These are phyloP conservation scores for Rhadina sibilatrix DNA, from an alignment of 2,113 vertebrate species.

Conservation along the genomic window DNA sequence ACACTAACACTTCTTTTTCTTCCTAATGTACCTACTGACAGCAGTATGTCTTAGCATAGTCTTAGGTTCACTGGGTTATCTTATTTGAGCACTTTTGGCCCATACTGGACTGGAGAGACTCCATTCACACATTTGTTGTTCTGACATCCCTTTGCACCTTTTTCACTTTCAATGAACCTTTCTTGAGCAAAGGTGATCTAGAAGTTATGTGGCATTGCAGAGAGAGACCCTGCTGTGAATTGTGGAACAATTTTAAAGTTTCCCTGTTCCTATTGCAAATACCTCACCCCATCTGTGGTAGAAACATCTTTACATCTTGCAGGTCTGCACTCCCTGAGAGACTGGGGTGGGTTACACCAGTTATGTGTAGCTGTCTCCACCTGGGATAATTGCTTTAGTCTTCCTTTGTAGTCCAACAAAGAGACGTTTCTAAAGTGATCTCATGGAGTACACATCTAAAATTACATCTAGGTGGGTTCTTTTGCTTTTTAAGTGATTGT, in stretches of 20 bases:
- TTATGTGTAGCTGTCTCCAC: background rate
- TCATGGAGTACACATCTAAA: background rate
- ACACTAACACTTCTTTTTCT: background rate
- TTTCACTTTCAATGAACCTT: background rate
- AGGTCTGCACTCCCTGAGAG: background rate
- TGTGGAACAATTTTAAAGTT: background rate
- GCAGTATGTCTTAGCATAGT: background rate
- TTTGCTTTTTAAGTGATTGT: background rate
- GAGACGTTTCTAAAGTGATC: background rate
- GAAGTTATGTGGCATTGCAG: background rate
- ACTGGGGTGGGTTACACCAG: background rate
- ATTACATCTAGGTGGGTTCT: background rate
- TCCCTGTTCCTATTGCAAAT: background rate
- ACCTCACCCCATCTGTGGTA: background rate
- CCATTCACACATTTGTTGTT: background rate
- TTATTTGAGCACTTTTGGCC: background rate
- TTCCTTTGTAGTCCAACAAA: background rate
- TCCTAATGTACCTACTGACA: background rate
- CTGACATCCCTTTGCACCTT: background rate
- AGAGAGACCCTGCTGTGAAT: background rate
- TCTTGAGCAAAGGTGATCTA: background rate
- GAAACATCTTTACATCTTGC: background rate
- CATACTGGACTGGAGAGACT: background rate
- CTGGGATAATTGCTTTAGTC: background rate
- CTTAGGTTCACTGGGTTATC: fast-evolving